Conservation (phyloP, 2,113 vertebrate genomes). For the Probosciger aterrimus region DNA sequence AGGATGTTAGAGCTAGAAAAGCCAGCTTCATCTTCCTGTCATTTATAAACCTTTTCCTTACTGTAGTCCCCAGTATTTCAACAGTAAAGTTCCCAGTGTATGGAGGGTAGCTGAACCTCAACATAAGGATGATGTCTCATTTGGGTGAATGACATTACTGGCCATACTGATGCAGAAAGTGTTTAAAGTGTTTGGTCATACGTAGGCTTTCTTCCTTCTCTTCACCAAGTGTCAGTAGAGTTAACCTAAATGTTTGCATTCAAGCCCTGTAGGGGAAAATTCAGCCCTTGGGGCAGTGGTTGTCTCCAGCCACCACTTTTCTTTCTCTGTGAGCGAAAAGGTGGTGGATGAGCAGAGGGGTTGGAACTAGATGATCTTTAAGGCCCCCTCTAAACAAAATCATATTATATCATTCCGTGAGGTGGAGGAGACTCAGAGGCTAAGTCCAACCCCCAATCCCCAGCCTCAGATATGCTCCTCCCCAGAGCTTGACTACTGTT, state of each 20-base stretch:
- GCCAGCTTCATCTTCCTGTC: not conserved
- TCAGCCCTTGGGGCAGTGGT: not conserved
- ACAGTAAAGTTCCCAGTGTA: not conserved
- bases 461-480: not conserved
- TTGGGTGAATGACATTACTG: not conserved
- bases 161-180: not conserved
- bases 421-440: accelerated
- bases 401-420: not conserved
- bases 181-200: not conserved
- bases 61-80: not conserved
- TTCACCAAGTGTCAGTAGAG: not conserved
- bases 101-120: not conserved
- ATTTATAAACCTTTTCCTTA: not conserved
- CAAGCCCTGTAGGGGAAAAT: not conserved
- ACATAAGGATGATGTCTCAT: no score
- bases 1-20: not conserved
- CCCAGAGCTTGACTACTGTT: not conserved
- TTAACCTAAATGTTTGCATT: not conserved
- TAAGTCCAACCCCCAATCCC: not conserved
- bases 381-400: not conserved
- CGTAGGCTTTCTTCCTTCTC: not conserved
- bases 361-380: not conserved
- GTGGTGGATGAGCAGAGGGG: not conserved
- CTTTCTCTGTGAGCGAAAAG: not conserved
- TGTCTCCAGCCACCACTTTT: not conserved